phyloP scores from a whole-genome alignment of 2,113 vertebrate genomes.

The Quiscalus mexicanus region DNA sequence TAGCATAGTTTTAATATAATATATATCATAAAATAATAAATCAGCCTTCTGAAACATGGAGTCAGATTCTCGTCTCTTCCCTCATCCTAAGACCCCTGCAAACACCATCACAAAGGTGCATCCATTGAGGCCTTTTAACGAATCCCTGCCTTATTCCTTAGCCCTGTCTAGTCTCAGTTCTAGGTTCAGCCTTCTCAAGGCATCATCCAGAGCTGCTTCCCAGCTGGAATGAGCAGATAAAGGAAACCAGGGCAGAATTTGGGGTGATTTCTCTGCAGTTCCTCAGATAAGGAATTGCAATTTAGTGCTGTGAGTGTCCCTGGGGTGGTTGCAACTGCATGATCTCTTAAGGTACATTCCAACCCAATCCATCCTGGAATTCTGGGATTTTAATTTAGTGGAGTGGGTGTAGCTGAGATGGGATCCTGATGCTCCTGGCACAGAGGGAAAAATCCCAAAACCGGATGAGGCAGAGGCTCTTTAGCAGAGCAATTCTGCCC shows the following conservation, averaged over 20 bases:
- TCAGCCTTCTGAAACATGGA: no score
- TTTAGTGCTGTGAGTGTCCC: background rate
- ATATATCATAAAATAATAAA: no score
- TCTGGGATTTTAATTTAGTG: background rate
- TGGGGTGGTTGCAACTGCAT: background rate
- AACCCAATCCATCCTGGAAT: background rate
- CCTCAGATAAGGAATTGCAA: fast-evolving
- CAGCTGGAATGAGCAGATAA: background rate
- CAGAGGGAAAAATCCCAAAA: background rate
- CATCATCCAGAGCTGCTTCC: background rate
- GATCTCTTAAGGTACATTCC: background rate
- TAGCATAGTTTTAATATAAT: no score
- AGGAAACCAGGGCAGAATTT: background rate
- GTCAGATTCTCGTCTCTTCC: no score
- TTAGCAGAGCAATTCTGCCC: background rate
- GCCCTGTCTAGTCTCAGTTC: fast-evolving
- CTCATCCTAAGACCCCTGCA: no score
- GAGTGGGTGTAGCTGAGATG: background rate
- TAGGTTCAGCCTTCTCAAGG: fast-evolving
- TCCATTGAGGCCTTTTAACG: background rate
- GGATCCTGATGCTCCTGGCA: background rate
- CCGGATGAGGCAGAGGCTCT: background rate
- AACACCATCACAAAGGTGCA: background rate
- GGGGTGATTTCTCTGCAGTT: background rate
- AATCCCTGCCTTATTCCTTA: background rate